These are phyloP conservation scores for Drepana falcataria DNA, from an alignment of 2,888 invertebrate species.

Conservation along the genomic window DNA sequence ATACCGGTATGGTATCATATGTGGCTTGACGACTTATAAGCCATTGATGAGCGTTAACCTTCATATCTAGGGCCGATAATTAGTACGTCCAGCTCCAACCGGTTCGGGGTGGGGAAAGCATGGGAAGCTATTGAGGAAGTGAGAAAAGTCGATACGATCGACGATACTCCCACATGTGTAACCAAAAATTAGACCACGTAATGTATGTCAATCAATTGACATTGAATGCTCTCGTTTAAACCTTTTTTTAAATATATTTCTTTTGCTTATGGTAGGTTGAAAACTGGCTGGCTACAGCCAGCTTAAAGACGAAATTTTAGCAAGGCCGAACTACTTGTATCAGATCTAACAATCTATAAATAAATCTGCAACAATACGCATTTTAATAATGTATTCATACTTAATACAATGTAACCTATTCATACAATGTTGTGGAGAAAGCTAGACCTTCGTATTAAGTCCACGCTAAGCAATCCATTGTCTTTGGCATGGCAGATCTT, in stretches of 20 bases:
- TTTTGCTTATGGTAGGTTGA: too few relatives aligned
- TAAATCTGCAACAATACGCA: background rate
- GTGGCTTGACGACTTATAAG: background rate
- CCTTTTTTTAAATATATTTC: too few relatives aligned
- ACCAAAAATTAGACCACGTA: too few relatives aligned
- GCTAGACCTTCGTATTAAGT: constrained; percentile 3
- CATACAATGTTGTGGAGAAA: constrained; percentile 6
- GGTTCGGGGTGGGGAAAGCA: constrained; percentile 17
- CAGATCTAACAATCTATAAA: too few relatives aligned
- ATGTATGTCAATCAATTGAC: too few relatives aligned
- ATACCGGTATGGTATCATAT: background rate
- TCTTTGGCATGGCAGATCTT: constrained; percentile 16
- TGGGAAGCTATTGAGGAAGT: constrained; percentile 22
- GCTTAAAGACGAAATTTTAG: too few relatives aligned
- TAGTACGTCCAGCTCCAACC: constrained; percentile 9
- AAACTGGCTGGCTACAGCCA: too few relatives aligned
- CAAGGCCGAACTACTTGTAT: too few relatives aligned
- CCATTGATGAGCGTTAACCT: background rate
- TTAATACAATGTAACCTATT: background rate
- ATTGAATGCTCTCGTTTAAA: too few relatives aligned
- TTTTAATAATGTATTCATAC: background rate
- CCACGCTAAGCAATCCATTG: constrained; percentile 7
- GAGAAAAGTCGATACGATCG: constrained; percentile 15
- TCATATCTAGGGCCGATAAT: constrained; percentile 3
- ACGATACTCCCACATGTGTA: constrained; percentile 1